These are phyloP conservation scores for Fabriciana adippe DNA, from an alignment of 2,888 invertebrate genomes.

Conservation along the genomic window DNA sequence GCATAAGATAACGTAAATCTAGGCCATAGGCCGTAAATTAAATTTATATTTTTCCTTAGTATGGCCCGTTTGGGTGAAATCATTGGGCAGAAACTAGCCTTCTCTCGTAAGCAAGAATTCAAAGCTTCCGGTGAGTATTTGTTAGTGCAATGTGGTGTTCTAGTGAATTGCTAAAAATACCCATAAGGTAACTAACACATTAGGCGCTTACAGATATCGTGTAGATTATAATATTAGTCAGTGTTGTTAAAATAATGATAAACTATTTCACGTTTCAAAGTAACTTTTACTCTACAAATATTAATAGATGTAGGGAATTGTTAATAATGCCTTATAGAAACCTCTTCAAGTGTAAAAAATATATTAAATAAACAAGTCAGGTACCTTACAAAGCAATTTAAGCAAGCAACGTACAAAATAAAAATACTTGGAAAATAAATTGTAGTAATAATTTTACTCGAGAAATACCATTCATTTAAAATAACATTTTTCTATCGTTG, in stretches of 20 bases:
- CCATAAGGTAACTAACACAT: slow-evolving; percentile 3
- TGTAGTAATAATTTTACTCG: too few relatives aligned
- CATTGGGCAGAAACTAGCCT: slow-evolving; percentile 19
- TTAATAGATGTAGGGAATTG: too few relatives aligned
- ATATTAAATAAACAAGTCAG: too few relatives aligned
- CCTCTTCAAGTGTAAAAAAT: too few relatives aligned
- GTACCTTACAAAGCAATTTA: too few relatives aligned
- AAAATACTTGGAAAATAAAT: too few relatives aligned
- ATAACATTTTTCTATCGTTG: too few relatives aligned
- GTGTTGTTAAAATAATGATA: neutral
- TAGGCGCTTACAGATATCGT: neutral
- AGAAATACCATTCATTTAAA: too few relatives aligned
- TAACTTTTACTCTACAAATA: too few relatives aligned
- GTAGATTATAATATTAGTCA: neutral
- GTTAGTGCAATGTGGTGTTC: slow-evolving; percentile 10
- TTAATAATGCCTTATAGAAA: too few relatives aligned
- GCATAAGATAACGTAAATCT: neutral
- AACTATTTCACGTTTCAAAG: too few relatives aligned
- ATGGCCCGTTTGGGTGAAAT: slow-evolving; percentile 20
- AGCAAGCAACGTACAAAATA: too few relatives aligned
- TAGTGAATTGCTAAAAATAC: slow-evolving; percentile 23
- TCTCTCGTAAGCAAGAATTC: slow-evolving; percentile 7
- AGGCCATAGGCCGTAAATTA: slow-evolving; percentile 5
- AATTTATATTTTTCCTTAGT: slow-evolving; percentile 12
- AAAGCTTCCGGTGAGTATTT: slow-evolving; percentile 1